phyloP scores from a whole-genome alignment of 2,113 vertebrate species.

The Entomyzon cyanotis region DNA sequence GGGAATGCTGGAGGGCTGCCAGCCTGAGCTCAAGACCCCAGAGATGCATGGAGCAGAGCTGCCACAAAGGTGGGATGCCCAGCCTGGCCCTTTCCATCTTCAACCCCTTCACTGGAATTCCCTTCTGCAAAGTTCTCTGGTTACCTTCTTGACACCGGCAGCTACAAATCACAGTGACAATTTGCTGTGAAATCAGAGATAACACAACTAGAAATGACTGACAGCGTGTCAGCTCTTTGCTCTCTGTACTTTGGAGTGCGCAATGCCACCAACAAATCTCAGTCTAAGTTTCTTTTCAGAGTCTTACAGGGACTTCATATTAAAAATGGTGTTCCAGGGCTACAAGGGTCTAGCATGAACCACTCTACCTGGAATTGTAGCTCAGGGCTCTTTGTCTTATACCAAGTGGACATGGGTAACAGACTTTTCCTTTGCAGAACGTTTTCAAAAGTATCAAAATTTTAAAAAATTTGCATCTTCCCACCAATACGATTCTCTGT shows the following conservation, averaged over 20 bases:
- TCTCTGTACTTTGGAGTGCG: not conserved
- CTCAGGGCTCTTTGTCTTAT: not conserved
- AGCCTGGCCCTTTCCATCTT: not conserved
- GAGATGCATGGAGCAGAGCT: not conserved
- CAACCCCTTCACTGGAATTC: too few species aligned
- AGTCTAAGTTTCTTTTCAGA: not conserved
- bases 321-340: not conserved
- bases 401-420: not conserved
- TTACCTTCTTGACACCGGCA: not conserved
- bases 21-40: not conserved
- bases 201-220: not conserved
- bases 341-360: not conserved
- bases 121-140: not conserved
- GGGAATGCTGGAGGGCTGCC: not conserved
- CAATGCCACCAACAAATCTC: rapidly evolving
- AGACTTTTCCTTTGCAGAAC: not conserved
- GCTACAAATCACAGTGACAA: not conserved
- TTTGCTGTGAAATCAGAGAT: not conserved
- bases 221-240: not conserved
- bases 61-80: not conserved
- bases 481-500: not conserved
- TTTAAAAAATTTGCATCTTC: not conserved
- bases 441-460: not conserved
- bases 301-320: not conserved
- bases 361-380: not conserved